Evolutionary conservation across 1,140 invertebrate genomes (phyloP), one percentile per base, ranked within the genome.

Genomic region (Diabrotica virgifera): DNA sequence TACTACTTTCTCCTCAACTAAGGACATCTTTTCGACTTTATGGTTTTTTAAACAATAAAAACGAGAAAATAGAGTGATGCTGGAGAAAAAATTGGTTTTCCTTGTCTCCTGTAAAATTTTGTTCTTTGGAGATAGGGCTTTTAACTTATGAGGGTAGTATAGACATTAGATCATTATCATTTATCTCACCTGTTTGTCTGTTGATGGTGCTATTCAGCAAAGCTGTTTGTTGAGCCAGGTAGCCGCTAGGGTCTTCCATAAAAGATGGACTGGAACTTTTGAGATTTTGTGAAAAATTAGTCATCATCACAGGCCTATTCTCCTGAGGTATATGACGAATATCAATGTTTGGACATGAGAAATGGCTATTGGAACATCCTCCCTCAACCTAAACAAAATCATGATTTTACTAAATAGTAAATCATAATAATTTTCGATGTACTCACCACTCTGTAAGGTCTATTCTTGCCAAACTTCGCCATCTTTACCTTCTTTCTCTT

Each of bases 191-290:
- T 5, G 88, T 88, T 79, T 90, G 89, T 69, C 88, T 82, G 14
- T 89, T 89, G 77, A 93, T 93, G 8, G 91, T 92, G 74, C 87
- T 93, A 70, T 94, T 93, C 36, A 95, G 73, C 63, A 94, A 74
- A 36, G 90, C 90, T 2, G 92, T 94, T 74, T 94, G 92, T 73
- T 94, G 92, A 5, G 91, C 90, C 61, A 95, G 79, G 80, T 94
- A 95, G 5, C 90, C 93, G 74, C 88, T 93, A 0, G 93, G 92
- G 79, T 96, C 93, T 69, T 95, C 93, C 82, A 95, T 87, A 73
- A 95, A 95, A 46, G 88, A 90, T 2, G 88, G 89, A 64, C 81
- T 81, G n/a, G 78, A 67, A 10, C 68, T 51, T 62, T 59, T 74
- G 12, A 75, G 72, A 64, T 59, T 70, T 35, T 68, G 60, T 51